A percentile compares a stretch with the other conserved stretches of the same genome.
phyloP scores from a whole-genome alignment of 2,797 vertebrate species.

The Silurus aristotelis region DNA sequence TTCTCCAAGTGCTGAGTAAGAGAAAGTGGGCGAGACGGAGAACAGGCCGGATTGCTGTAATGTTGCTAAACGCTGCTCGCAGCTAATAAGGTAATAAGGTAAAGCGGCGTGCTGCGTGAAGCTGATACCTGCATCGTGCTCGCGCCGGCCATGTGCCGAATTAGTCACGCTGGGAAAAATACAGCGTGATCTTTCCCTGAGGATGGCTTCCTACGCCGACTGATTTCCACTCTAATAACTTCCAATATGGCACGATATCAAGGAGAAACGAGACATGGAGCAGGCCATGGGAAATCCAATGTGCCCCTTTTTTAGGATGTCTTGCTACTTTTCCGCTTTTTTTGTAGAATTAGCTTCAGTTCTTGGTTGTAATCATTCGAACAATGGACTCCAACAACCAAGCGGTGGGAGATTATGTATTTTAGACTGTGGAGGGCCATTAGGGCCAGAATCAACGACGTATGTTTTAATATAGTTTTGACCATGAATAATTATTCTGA shows the following conservation, averaged over 20 bases:
- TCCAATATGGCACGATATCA: constrained; percentile 25
- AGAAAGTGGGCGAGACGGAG: constrained; percentile 21
- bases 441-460: no score
- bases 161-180: constrained; percentile 49
- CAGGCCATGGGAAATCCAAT: neutral
- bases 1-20: constrained; percentile 29
- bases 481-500: no score
- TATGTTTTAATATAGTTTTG: no score
- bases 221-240: constrained; percentile 44
- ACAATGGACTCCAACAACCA: no score
- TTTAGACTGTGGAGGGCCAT: no score
- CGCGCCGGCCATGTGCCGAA: constrained; percentile 20
- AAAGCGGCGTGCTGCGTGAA: neutral
- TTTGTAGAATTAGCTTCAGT: neutral
- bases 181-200: constrained; percentile 37
- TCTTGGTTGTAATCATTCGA: neutral
- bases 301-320: neutral
- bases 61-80: constrained; percentile 30
- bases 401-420: no score
- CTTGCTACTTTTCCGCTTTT: neutral
- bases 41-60: constrained; percentile 9
- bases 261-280: constrained; percentile 23
- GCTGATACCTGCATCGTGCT: constrained; percentile 11
- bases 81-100: constrained; percentile 22
- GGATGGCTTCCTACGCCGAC: constrained; percentile 33